Base-by-base conservation (phyloP, 2,113 vertebrate species). In the Todiramphus chloris region DNA sequence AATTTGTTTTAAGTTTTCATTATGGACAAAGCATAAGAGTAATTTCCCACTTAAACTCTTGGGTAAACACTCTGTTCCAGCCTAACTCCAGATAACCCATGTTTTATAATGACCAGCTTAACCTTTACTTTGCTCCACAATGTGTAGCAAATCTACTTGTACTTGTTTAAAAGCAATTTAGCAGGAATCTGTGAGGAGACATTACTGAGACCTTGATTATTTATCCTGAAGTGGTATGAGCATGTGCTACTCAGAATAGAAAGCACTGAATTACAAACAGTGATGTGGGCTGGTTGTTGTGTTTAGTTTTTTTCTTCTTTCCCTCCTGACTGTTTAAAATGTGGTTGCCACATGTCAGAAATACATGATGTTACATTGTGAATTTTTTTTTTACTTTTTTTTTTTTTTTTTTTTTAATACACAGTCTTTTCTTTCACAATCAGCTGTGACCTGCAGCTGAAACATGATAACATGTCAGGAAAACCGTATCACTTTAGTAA, bases 261-360 rank as follows among this genome's bases (percentile, higher is more conserved):
- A 86, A 12, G 11, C 3, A 10, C 25, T 93, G 72, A 50, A 85
- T 92, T 93, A 66, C 92, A 93, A 90, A 35, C 69, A 79, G 75
- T 50, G 9, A 14, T 75, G 43, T 87, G 66, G 46, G n/a, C 67
- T 88, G 51, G 15, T 83, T 74, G 63, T 84, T 55, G 28, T 53
- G 31, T 51, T 37, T 14, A 17, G 9, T 9, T 37, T 43, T 37
- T 48, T 27, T 13, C 48, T 58, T 16, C 50, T n/a, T 43, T 10
- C 39, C 28, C 46, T 87, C n/a, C 44, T 62, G 62, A 9, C 55
- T 89, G 39, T 80, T 90, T 64, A 85, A 96, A 95, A 76, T 74
- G 51, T 94, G 85, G 80, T 64, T 94, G 87, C 80, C 68, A 83
- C 76, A 68, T 95, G 94, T 96, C 80, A 90, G 77, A 90, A 87